Conservation (phyloP, 2,797 vertebrate genomes). For the Coregonus suidteri region DNA sequence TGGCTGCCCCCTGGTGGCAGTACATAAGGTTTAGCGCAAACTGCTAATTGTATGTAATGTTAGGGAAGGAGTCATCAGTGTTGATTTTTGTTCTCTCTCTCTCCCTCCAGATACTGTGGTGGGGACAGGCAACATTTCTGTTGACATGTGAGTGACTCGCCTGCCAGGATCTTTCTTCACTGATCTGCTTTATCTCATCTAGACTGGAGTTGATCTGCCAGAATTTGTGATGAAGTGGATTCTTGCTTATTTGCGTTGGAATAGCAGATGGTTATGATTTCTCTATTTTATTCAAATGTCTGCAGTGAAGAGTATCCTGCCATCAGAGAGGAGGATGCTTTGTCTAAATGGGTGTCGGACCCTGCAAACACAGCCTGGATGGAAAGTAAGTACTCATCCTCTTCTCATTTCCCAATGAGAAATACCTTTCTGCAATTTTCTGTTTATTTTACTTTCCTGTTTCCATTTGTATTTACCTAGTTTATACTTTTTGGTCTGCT, state of each 20-base stretch:
- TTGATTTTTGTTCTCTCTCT: constrained; percentile 13
- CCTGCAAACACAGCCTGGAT: constrained; percentile 97
- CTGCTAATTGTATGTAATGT: not conserved
- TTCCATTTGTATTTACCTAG: not conserved
- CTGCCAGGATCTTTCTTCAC: not conserved
- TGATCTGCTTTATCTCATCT: not conserved
- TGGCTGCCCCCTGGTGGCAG: constrained; percentile 65
- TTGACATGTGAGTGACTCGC: constrained; percentile 69
- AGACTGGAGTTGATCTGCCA: not conserved
- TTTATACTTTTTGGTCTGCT: too few relatives aligned
- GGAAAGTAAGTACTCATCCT: constrained; percentile 84
- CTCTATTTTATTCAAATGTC: constrained; percentile 70
- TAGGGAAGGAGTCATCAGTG: not conserved
- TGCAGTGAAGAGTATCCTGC: constrained; percentile 82
- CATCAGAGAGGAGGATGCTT: constrained; percentile 82
- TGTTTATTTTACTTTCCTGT: not conserved
- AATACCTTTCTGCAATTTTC: not conserved
- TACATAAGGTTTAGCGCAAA: not conserved
- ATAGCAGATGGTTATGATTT: not conserved
- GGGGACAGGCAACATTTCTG: constrained; percentile 56
- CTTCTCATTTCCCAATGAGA: not conserved
- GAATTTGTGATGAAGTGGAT: not conserved
- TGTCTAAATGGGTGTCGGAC: constrained; percentile 92
- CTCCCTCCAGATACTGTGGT: constrained; percentile 67
- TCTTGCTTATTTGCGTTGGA: not conserved